phyloP scores from a whole-genome alignment of 1,140 invertebrate genomes.

The Eupristina koningsbergeri region DNA sequence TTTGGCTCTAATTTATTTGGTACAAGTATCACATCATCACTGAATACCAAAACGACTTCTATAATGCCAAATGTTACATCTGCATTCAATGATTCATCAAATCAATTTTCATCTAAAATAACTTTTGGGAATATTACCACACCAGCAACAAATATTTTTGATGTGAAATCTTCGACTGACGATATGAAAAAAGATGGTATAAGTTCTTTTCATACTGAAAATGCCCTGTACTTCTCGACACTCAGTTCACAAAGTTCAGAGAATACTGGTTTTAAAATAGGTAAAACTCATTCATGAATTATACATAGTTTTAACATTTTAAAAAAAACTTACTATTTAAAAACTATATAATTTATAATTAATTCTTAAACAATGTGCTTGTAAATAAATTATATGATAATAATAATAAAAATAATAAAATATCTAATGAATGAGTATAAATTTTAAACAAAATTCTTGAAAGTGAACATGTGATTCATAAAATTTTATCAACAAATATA shows the following conservation, averaged over 20 bases:
- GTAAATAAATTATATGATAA: too few relatives aligned
- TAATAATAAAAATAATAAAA: too few relatives aligned
- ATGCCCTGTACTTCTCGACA: constrained; percentile 58
- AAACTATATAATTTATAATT: neutral
- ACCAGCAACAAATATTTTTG: constrained; percentile 35
- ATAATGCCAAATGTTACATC: neutral
- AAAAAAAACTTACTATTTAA: too few relatives aligned
- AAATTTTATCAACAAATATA: too few relatives aligned
- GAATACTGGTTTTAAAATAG: constrained; percentile 62
- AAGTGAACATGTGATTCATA: too few relatives aligned
- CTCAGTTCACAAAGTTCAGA: constrained; percentile 58
- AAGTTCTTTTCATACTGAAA: constrained; percentile 53
- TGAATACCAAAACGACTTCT: neutral
- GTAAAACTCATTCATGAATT: constrained; percentile 49
- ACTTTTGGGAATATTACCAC: constrained; percentile 2
- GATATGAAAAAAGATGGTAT: constrained; percentile 35
- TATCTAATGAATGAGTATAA: too few relatives aligned
- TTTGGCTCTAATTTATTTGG: neutral
- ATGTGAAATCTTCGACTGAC: constrained; percentile 26
- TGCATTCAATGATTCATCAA: neutral
- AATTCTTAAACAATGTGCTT: neutral
- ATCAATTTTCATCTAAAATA: constrained; percentile 6
- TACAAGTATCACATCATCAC: neutral
- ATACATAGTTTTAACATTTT: neutral
- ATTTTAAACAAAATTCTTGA: too few relatives aligned